phyloP scores from a whole-genome alignment of 92 coral and sea anemone genomes.

The Zoanthus sociatus region DNA sequence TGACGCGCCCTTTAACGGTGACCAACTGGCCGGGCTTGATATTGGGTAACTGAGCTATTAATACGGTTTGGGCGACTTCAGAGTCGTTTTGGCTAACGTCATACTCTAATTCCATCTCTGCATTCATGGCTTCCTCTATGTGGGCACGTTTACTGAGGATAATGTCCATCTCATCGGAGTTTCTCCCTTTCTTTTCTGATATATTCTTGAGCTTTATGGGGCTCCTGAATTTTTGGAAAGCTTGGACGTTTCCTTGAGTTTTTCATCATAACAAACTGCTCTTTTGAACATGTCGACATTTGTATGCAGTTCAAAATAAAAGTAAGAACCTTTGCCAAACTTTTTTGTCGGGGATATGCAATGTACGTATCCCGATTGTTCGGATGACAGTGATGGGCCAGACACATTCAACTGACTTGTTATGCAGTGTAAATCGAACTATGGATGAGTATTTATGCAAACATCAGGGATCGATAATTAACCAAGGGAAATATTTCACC shows the following conservation, averaged over 20 bases:
- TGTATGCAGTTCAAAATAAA: slow-evolving; percentile 6
- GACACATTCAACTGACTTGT: not conserved
- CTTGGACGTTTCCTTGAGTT: not conserved
- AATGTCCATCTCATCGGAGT: not conserved
- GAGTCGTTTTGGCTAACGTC: not conserved
- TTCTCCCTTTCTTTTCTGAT: not conserved
- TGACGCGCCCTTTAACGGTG: not conserved
- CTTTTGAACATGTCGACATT: not conserved
- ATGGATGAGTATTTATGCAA: not conserved
- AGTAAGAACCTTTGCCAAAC: not conserved
- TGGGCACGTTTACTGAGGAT: not conserved
- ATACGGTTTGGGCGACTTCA: not conserved
- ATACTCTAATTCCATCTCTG: not conserved
- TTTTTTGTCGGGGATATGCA: slow-evolving; percentile 4
- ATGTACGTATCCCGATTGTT: slow-evolving; percentile 7
- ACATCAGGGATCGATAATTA: slow-evolving; percentile 2
- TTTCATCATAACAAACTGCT: slow-evolving; percentile 17
- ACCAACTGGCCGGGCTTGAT: slow-evolving; percentile 17
- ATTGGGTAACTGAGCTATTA: not conserved
- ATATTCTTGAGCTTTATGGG: slow-evolving; percentile 12
- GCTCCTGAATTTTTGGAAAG: slow-evolving; percentile 4
- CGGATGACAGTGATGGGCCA: not conserved
- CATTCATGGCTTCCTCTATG: not conserved
- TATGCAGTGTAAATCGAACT: not conserved
- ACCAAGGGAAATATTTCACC: slow-evolving; percentile 3